phyloP scores from a whole-genome alignment of 2,888 invertebrate genomes.

The Busseola fusca region DNA sequence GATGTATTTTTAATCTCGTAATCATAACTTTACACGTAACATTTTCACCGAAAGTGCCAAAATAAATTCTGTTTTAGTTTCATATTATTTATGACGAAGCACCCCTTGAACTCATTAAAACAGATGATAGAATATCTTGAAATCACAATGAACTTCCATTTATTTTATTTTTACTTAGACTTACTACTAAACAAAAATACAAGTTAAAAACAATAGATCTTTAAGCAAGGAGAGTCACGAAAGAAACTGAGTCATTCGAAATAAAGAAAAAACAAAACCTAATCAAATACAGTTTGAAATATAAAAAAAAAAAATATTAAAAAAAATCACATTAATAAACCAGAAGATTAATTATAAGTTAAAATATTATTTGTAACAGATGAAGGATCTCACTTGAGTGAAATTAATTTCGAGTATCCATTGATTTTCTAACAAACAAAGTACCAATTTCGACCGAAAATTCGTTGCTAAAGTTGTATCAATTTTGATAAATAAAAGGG shows the following conservation, averaged over 20 bases:
- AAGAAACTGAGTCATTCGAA: background rate
- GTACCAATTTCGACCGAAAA: conserved; percentile 69
- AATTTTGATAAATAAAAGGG: conserved; percentile 61
- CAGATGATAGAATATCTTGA: conserved; percentile 24
- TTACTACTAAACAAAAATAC: conserved; percentile 15
- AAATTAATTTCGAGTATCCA: conserved; percentile 75
- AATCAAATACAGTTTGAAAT: conserved; percentile 19
- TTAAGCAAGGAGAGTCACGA: background rate
- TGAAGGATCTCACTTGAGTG: conserved; percentile 64
- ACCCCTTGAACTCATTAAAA: conserved; percentile 16
- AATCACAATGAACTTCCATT: conserved; percentile 25
- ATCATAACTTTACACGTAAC: too few relatives aligned
- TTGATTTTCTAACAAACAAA: conserved; percentile 73
- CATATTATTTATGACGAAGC: conserved; percentile 23
- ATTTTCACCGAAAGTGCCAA: conserved; percentile 1
- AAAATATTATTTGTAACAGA: conserved; percentile 65
- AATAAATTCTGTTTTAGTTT: conserved; percentile 9
- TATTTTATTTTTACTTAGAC: conserved; percentile 39
- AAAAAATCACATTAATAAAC: conserved; percentile 49
- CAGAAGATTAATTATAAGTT: conserved; percentile 65
- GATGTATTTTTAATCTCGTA: background rate
- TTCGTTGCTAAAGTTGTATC: conserved; percentile 62
- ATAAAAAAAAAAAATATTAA: conserved; percentile 19
- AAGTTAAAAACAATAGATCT: background rate
- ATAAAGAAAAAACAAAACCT: conserved; percentile 21